Evolutionary conservation across 1,140 invertebrate species (phyloP), one percentile per base, ranked within the genome.

Genomic region (Drosophila sproati): DNA sequence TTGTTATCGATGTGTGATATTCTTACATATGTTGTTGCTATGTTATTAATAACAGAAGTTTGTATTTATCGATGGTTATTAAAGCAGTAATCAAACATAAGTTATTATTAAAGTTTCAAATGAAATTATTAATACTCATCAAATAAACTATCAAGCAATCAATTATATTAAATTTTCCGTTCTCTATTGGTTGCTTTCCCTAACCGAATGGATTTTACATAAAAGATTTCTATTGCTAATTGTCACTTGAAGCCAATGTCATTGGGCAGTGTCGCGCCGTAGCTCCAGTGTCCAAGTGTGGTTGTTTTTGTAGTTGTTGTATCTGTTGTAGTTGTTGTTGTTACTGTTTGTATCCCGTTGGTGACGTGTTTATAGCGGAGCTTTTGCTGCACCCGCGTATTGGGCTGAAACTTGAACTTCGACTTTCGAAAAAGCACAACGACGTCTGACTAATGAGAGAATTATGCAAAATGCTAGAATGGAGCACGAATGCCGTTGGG

Each of bases 391-490:
- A 69, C 71, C 75, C 71, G 66, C 56, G 66, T 66, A 71, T 72
- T 41, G 31, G 39, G 61, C 61, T 48, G 54, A 73, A 77, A 85
- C 81, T 86, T 86, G 82, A 87, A 87, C 82, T 82, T 88, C 73
- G 83, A 87, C 83, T 87, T 87, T 87, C 83, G 77, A 87, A 87
- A 80, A 77, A 37, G n/a, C 54, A 47, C 28, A 60, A 35, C 67
- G 61, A 54, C 64, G 77, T 70, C 77, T 88, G 82, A 82, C 80
- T 88, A 88, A 88, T 87, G 76, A 82, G 73, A 77, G 66, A 88
- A 87, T 87, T 87, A 87, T 87, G 83, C 82, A 87, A 77, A 76
- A 70, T 73, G 74, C 80, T 85, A 83, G 81, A 83, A 80, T 60
- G 80, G 73, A 47, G 5, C 52, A 12, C 41, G 31, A 45, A 56